Conservation (phyloP, 2,888 invertebrate species). For the Hypsopygia costalis region DNA sequence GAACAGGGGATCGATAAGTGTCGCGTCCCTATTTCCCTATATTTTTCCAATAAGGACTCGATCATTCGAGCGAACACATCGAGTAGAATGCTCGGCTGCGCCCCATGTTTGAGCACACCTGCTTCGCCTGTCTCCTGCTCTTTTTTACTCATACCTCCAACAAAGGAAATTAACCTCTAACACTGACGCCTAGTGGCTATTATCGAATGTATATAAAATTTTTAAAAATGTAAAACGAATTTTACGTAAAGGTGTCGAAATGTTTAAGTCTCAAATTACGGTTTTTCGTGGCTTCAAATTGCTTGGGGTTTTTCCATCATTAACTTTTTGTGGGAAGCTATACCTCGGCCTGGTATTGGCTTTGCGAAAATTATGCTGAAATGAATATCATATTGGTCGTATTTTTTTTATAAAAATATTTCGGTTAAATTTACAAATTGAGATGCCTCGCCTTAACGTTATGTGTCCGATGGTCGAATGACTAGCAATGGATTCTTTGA, state of each 20-base stretch:
- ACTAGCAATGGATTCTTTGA: too few relatives aligned
- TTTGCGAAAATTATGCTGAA: neutral
- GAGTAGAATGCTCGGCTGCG: conserved; percentile 28
- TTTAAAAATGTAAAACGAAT: conserved; percentile 15
- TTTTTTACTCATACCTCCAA: neutral
- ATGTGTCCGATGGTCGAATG: too few relatives aligned
- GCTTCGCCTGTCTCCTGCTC: conserved; percentile 12
- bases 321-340: conserved; percentile 8
- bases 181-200: neutral
- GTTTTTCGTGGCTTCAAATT: conserved; percentile 16
- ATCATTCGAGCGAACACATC: conserved; percentile 27
- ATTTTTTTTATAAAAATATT: too few relatives aligned
- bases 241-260: conserved; percentile 16
- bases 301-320: conserved; percentile 12
- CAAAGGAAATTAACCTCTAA: conserved; percentile 4
- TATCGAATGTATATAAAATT: neutral
- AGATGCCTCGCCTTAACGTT: too few relatives aligned
- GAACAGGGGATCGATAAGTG: conserved; percentile 23
- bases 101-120: conserved; percentile 34
- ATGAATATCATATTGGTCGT: neutral
- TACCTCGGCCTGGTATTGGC: conserved; percentile 3
- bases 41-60: conserved; percentile 34
- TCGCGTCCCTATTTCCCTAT: conserved; percentile 24
- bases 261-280: conserved; percentile 18
- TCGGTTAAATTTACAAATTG: too few relatives aligned